A percentile compares a stretch with the other conserved stretches of the same genome.
Conservation (phyloP, 2,888 invertebrate genomes). For the Arrhopalites spinosus region DNA sequence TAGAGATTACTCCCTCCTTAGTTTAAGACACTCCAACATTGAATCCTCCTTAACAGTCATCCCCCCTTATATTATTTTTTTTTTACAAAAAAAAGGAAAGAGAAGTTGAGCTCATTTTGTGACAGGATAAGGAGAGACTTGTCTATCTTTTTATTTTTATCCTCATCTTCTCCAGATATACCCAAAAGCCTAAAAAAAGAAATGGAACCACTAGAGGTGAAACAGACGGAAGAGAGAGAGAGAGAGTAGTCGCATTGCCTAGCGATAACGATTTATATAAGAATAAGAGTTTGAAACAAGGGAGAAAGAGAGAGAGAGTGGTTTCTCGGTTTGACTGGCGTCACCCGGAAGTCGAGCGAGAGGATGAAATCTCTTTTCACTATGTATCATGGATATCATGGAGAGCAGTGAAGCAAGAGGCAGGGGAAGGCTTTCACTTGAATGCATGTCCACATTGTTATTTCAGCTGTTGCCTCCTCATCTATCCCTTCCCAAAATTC, state of each 20-base stretch:
- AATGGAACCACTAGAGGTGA: not conserved
- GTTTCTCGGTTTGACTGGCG: slow-evolving; percentile 41
- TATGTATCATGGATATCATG: not conserved
- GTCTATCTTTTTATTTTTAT: too few species aligned
- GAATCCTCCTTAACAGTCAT: too few species aligned
- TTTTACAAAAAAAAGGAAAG: too few species aligned
- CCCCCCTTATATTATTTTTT: too few species aligned
- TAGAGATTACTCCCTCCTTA: too few species aligned
- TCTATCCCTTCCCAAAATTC: too few species aligned
- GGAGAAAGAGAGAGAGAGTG: slow-evolving; percentile 18
- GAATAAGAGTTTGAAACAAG: not conserved
- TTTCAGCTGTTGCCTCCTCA: slow-evolving; percentile 47
- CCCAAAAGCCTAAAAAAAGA: not conserved
- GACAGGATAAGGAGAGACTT: too few species aligned
- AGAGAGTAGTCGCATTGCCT: not conserved
- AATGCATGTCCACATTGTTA: slow-evolving; percentile 43
- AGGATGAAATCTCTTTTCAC: slow-evolving; percentile 38
- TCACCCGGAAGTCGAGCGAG: slow-evolving; percentile 46
- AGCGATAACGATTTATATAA: not conserved
- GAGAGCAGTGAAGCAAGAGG: slow-evolving; percentile 16
- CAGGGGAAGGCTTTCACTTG: slow-evolving; percentile 1
- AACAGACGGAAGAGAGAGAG: not conserved
- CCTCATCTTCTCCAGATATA: not conserved
- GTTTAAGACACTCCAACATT: too few species aligned
- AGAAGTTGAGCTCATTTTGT: too few species aligned